A percentile compares a stretch with the other conserved stretches of the same genome.
phyloP scores from a whole-genome alignment of 2,113 vertebrate species.

The Salvelinus alpinus region DNA sequence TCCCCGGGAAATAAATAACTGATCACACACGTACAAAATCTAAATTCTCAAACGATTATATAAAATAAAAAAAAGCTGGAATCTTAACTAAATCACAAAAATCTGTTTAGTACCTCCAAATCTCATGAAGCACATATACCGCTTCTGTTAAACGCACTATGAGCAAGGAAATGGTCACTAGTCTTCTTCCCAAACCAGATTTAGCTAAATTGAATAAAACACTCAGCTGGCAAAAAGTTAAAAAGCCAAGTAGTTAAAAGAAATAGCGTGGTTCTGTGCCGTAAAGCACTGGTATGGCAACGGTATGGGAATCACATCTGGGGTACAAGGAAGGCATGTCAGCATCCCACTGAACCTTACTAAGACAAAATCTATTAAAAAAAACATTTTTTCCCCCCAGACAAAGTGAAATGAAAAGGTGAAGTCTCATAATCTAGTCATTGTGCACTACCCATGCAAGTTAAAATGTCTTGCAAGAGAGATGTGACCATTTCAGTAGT shows the following conservation, averaged over 20 bases:
- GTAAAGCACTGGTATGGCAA: background rate
- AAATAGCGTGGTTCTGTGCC: background rate
- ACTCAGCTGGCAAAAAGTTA: slow-evolving; percentile 37
- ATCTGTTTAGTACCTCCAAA: slow-evolving; percentile 32
- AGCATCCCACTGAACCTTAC: background rate
- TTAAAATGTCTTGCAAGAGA: background rate
- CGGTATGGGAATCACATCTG: background rate
- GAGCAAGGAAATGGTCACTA: slow-evolving; percentile 2
- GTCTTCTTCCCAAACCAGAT: slow-evolving; percentile 13
- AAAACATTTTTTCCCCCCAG: background rate
- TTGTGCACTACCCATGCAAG: background rate
- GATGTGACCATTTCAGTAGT: background rate
- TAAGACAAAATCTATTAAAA: background rate
- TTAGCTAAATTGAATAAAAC: slow-evolving; percentile 1
- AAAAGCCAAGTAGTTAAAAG: slow-evolving; percentile 31
- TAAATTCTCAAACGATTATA: background rate
- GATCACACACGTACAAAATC: slow-evolving; percentile 20
- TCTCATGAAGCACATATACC: slow-evolving; percentile 35
- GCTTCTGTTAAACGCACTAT: slow-evolving; percentile 10
- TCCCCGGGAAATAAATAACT: slow-evolving; percentile 52
- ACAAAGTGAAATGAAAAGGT: background rate
- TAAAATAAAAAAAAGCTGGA: background rate
- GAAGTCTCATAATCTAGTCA: background rate
- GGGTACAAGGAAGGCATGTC: background rate
- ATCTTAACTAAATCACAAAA: slow-evolving; percentile 23